Evolutionary conservation across 2,888 invertebrate genomes (phyloP), one percentile per base, ranked within the genome.

Genomic region (Plagiodera versicolora): DNA sequence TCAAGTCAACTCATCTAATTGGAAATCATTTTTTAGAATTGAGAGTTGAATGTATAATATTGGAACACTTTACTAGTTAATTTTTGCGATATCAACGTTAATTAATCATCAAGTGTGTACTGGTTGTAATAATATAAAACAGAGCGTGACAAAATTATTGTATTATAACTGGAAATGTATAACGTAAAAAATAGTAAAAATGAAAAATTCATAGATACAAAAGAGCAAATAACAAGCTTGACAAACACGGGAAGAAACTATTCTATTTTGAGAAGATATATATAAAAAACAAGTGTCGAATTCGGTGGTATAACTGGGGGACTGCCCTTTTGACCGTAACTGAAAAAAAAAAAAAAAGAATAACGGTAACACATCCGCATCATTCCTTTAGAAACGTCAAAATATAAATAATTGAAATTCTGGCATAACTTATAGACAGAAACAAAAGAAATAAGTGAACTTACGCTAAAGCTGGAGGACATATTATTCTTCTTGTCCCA

Each of bases 241-340:
- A 32, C 8, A 32, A 11, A 39, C 14, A 39, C n/a, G 10, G n/a
- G n/a, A n/a, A n/a, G n/a, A n/a, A 39, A 1, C 3, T 4, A 24
- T 24, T 24, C 1, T 8, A 94, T 87, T 77, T 87, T 88, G 79
- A 90, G 93, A 60, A 97, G 82, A 82, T 96, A 95, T 45, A 97
- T 90, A 72, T 95, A 95, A 78, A 96, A 97, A 10, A 92, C 85
- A 68, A 97, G 83, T 10, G 91, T 90, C 49, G 92, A 88, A 79
- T 95, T 94, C 45, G 92, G 88, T 62, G 96, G 96, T 79, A 97
- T 95, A 0, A 87, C 87, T 73, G 93, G 93, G 0, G 91, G 91
- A 0, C 88, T 88, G 44, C 94, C 93, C 79, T 89, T 90, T 19
- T 83, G 82, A 57, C 90, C 90, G 72, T 90, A 90, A 62, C 89